Evolutionary conservation across 2,113 vertebrate species (phyloP).

Genomic region (Oryzias woworae): DNA sequence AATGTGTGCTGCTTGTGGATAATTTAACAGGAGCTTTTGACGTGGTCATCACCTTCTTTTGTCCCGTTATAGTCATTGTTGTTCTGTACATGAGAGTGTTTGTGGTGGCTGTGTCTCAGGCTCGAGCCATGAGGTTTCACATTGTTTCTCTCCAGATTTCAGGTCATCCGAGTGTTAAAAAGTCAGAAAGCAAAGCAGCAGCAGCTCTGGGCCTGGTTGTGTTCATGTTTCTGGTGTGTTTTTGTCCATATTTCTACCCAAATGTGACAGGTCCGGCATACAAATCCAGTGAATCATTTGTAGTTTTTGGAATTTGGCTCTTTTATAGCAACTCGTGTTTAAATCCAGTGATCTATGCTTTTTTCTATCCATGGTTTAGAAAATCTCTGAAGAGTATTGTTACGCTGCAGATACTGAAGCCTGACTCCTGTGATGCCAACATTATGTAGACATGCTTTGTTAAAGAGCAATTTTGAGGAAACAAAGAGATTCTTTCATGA

Average conservation of each 20-base stretch:
- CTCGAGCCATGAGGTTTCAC: slow-evolving; percentile 17
- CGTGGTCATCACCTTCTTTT: neutral
- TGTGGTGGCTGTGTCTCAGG: slow-evolving; percentile 37
- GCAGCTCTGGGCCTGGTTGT: slow-evolving; percentile 30
- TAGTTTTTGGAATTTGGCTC: slow-evolving; percentile 2
- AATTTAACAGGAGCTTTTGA: neutral
- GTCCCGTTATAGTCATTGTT: slow-evolving; percentile 4
- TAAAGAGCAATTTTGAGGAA: too few relatives aligned
- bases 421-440: slow-evolving; percentile 19
- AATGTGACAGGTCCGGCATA: neutral
- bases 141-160: neutral
- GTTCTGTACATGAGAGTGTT: slow-evolving; percentile 41
- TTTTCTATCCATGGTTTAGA: slow-evolving; percentile 58
- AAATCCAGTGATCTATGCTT: slow-evolving; percentile 29
- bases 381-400: slow-evolving; percentile 29
- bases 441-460: slow-evolving; percentile 6
- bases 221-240: slow-evolving; percentile 18
- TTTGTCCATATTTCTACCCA: slow-evolving; percentile 37
- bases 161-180: neutral
- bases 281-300: neutral
- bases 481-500: too few relatives aligned
- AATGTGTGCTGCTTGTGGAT: neutral
- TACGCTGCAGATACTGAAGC: slow-evolving; percentile 40
- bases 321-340: slow-evolving; percentile 29
- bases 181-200: slow-evolving; percentile 41